Conservation (phyloP, 2,113 vertebrate genomes). For the Monopterus albus region DNA sequence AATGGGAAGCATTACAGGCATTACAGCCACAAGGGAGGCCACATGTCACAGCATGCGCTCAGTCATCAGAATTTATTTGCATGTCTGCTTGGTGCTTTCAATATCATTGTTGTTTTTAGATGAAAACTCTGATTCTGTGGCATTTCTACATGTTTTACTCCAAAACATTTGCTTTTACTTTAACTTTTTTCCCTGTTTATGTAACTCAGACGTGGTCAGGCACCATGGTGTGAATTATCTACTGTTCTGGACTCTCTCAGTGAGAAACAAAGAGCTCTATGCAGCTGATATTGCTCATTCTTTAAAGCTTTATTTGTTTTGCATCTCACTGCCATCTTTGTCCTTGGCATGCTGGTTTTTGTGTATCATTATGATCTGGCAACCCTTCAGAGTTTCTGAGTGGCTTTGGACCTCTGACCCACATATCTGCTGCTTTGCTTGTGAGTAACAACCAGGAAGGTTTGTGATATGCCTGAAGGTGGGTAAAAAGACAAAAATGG, state of each 20-base stretch:
- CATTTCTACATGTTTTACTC: neutral
- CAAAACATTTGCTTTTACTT: too few species aligned
- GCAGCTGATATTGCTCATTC: conserved; percentile 20
- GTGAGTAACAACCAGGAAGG: too few species aligned
- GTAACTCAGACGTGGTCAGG: conserved; percentile 10
- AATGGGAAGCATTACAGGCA: conserved; percentile 54
- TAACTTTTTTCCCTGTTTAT: neutral
- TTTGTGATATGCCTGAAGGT: too few species aligned
- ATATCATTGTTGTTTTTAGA: neutral
- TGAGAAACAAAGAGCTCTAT: conserved; percentile 42
- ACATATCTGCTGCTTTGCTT: neutral
- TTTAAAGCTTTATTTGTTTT: conserved; percentile 28
- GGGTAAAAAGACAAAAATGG: too few species aligned
- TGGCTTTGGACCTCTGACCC: neutral
- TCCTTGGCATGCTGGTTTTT: neutral
- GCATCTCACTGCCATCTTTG: neutral
- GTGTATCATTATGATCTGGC: conserved; percentile 8
- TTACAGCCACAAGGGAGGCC: conserved; percentile 41
- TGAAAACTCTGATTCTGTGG: neutral
- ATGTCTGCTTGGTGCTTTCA: neutral
- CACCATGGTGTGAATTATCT: conserved; percentile 20
- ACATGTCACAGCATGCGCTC: conserved; percentile 47
- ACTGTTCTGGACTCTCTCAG: conserved; percentile 18
- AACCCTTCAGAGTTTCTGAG: conserved; percentile 1
- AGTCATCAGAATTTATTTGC: conserved; percentile 2